These are phyloP conservation scores for Prunella strophiata DNA, from an alignment of 2,797 vertebrate species.

Conservation along the genomic window DNA sequence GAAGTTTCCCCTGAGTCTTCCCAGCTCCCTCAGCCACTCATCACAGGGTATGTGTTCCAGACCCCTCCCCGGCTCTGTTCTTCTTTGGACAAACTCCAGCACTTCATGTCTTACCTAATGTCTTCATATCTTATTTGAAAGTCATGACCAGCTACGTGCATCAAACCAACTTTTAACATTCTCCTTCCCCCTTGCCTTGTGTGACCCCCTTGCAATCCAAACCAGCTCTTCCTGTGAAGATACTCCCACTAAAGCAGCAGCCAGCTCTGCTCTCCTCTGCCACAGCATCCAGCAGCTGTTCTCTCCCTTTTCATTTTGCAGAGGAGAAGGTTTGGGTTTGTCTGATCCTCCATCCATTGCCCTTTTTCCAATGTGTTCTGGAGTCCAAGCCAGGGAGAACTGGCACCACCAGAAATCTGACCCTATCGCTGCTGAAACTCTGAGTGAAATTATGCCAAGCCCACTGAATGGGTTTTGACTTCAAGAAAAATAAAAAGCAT, in stretches of 20 bases:
- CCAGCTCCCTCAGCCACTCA: not conserved
- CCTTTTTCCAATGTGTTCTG: not conserved
- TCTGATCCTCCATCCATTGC: not conserved
- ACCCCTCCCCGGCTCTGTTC: not conserved
- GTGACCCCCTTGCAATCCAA: not conserved
- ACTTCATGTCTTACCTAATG: not conserved
- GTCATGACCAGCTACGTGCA: accelerated
- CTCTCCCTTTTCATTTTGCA: not conserved
- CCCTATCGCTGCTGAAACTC: not conserved
- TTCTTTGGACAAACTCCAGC: not conserved
- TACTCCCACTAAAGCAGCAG: not conserved
- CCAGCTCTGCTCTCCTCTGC: not conserved
- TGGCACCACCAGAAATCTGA: not conserved
- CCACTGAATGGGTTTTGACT: not conserved
- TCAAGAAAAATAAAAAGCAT: not conserved
- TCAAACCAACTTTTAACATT: not conserved
- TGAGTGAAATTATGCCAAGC: not conserved
- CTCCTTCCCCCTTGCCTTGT: not conserved
- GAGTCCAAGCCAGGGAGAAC: not conserved
- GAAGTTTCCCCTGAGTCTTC: not conserved
- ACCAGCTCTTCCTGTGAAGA: not conserved
- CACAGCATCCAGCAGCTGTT: not conserved
- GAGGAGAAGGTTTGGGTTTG: not conserved
- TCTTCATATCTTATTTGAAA: not conserved
- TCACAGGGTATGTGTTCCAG: not conserved